A percentile compares a stretch with the other conserved stretches of the same genome.
phyloP scores from a whole-genome alignment of 1,140 invertebrate genomes.

The Drosophila nebulosa region DNA sequence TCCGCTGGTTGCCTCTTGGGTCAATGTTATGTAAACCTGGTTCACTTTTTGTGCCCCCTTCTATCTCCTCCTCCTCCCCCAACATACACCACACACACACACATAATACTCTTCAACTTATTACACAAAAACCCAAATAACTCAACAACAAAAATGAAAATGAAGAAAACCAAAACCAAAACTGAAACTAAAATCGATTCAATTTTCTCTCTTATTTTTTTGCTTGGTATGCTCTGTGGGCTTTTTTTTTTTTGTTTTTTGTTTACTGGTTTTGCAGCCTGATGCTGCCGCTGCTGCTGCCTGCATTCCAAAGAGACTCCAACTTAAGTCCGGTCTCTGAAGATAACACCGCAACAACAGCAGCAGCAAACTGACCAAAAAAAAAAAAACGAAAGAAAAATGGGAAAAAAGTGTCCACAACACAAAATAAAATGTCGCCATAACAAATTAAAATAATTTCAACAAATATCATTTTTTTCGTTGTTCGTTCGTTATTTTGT shows the following conservation, averaged over 20 bases:
- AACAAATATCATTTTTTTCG: conserved; percentile 49
- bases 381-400: conserved; percentile 18
- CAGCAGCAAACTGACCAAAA: conserved; percentile 40
- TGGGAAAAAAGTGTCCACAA: conserved; percentile 47
- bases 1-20: conserved; percentile 37
- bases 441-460: conserved; percentile 63
- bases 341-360: conserved; percentile 40
- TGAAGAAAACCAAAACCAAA: conserved; percentile 61
- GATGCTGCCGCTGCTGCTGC: conserved; percentile 5
- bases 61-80: conserved; percentile 5
- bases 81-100: conserved; percentile 30
- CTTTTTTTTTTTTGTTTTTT: conserved; percentile 22
- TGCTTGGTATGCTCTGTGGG: conserved; percentile 16
- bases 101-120: conserved; percentile 62
- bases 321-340: conserved; percentile 21
- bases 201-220: conserved; percentile 38
- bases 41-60: conserved; percentile 73
- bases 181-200: conserved; percentile 70
- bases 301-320: conserved; percentile 72
- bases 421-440: conserved; percentile 55
- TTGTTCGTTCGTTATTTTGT: conserved; percentile 35
- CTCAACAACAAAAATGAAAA: conserved; percentile 56
- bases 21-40: conserved; percentile 79
- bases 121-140: conserved; percentile 78
- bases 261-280: conserved; percentile 42